These are phyloP conservation scores for Sphenopsis melanotis DNA, from an alignment of 2,797 vertebrate genomes.

Conservation along the genomic window DNA sequence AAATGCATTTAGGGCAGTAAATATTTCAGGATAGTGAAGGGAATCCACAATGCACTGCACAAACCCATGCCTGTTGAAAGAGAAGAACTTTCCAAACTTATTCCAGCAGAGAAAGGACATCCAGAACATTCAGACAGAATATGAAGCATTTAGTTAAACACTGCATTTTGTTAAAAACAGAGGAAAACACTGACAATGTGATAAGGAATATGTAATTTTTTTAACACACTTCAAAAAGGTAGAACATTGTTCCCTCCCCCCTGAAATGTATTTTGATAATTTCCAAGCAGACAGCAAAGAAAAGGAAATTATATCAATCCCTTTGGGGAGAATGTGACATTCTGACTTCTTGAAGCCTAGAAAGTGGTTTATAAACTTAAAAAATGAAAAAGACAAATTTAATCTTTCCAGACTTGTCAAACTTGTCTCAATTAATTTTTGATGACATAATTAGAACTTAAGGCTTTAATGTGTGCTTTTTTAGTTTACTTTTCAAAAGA, in stretches of 20 bases:
- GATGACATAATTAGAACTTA: conserved; percentile 54
- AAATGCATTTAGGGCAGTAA: background rate
- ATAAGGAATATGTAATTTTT: conserved; percentile 17
- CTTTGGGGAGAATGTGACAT: conserved; percentile 35
- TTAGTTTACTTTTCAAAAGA: conserved; percentile 41
- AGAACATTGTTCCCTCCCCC: background rate
- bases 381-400: background rate
- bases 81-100: background rate
- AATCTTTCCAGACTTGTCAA: conserved; percentile 54
- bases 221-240: background rate
- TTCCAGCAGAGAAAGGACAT: background rate
- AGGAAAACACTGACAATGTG: background rate
- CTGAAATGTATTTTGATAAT: conserved; percentile 40
- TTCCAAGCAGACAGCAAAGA: background rate
- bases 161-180: background rate
- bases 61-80: fast-evolving
- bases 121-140: background rate
- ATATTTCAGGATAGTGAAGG: background rate
- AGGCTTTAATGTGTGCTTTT: background rate
- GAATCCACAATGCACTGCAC: background rate
- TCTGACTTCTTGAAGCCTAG: conserved; percentile 49
- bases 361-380: conserved; percentile 43
- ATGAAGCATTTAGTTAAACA: background rate
- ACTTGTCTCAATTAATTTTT: conserved; percentile 62
- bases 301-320: conserved; percentile 24